Evolutionary conservation across 2,888 invertebrate genomes (phyloP), one percentile per base, ranked within the genome.

Genomic region (Galerucella pusilla): DNA sequence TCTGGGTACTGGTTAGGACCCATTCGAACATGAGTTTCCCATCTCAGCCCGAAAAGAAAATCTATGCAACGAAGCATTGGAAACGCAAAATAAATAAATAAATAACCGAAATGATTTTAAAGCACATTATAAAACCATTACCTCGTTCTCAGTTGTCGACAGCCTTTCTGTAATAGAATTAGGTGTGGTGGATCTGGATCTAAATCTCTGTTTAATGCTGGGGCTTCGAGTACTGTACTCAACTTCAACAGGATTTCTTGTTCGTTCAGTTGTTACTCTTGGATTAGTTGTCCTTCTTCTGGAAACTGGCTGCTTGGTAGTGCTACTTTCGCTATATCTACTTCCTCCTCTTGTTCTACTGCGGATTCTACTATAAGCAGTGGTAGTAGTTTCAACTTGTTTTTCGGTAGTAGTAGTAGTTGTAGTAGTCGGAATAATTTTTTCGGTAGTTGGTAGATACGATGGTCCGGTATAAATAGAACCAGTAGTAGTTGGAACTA

Each of bases 331-430:
- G 90, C 91, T 80, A 88, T 89, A 73, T 75, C 80, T 81, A 52
- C 73, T 88, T 79, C 91, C 90, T 78, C 91, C 82, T 54, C 91
- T 89, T 46, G 89, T 90, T 49, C 88, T 85, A 67, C 91, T 77
- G 65, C 82, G 79, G 11, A 68, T 76, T 63, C 87, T 83, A 12
- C 85, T 77, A 28, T 86, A 79, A 42, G 87, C 83, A 78, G 87
- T 88, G 42, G 87, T 83, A 77, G 87, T 89, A 28, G 87, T 88
- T 57, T 78, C 77, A 2, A 75, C 75, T n/a, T 79, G 78, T 60
- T 64, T 77, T 69, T 69, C 76, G 10, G 83, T 86, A 88, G 78
- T 87, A 88, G 78, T 87, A 77, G 83, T 86, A 11, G 73, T 67
- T 28, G 76, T 64, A 6, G 71, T 73, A 14, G 65, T 75, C 11